These are phyloP conservation scores for Peromyscus maniculatus DNA, from an alignment of 2,113 vertebrate genomes.

Conservation along the genomic window DNA sequence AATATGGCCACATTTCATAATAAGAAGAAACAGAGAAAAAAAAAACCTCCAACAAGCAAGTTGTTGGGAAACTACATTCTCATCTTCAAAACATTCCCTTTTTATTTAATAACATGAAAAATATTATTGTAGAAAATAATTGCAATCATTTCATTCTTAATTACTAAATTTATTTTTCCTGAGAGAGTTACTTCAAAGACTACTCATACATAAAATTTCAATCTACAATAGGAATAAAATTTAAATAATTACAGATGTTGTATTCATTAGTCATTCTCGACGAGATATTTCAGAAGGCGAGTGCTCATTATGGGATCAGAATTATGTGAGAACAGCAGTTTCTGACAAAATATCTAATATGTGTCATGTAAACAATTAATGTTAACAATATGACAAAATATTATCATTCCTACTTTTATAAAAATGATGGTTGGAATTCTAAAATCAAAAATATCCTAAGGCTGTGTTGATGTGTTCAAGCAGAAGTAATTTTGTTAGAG, in stretches of 20 bases:
- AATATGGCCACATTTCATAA: background rate
- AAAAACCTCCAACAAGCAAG: background rate
- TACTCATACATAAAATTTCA: conserved; percentile 13
- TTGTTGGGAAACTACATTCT: background rate
- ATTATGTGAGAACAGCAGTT: background rate
- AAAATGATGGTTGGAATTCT: background rate
- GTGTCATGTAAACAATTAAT: background rate
- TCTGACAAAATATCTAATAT: background rate
- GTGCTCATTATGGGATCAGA: background rate
- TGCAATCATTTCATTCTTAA: background rate
- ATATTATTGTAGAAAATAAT: background rate
- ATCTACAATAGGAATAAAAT: background rate
- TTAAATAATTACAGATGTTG: background rate
- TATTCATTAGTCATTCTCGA: background rate
- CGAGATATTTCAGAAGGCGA: background rate
- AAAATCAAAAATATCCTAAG: background rate
- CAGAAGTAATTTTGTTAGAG: background rate
- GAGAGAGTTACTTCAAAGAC: background rate
- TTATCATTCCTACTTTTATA: conserved; percentile 19
- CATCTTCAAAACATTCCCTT: background rate
- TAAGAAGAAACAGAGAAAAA: background rate
- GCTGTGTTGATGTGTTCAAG: background rate
- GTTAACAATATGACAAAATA: background rate
- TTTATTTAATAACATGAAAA: background rate
- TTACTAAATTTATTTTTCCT: background rate